Evolutionary conservation across 2,888 invertebrate species (phyloP).

Genomic region (Carpatolechia fugitivella): DNA sequence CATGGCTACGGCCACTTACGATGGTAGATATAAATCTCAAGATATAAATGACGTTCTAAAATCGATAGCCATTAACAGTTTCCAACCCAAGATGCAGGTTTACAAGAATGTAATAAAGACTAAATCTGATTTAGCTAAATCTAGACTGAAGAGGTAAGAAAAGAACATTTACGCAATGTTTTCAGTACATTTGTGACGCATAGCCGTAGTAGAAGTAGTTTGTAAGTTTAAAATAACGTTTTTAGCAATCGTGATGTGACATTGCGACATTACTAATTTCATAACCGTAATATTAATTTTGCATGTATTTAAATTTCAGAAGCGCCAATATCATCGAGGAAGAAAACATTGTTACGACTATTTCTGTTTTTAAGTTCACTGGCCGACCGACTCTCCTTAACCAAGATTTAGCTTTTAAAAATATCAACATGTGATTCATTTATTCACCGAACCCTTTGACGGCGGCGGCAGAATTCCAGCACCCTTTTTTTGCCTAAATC

Average conservation of each 20-base stretch:
- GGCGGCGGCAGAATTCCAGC: no score
- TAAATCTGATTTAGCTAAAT: no score
- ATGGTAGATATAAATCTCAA: not conserved
- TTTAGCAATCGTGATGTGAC: no score
- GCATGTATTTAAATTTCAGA: conserved; percentile 36
- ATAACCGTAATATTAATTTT: no score
- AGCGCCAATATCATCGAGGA: conserved; percentile 58
- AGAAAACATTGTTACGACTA: conserved; percentile 47
- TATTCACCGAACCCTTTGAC: not conserved
- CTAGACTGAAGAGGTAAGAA: not conserved
- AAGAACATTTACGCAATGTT: not conserved
- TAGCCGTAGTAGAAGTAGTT: no score
- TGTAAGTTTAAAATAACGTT: no score
- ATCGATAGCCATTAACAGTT: not conserved
- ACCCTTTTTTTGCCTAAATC: no score
- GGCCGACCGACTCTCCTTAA: conserved; percentile 34
- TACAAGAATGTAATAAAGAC: no score
- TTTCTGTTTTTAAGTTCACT: conserved; percentile 42
- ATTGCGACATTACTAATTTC: no score
- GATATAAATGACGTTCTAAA: not conserved
- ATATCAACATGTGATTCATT: conserved; percentile 53
- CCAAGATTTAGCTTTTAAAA: conserved; percentile 44
- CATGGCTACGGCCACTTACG: not conserved
- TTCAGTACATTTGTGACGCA: no score
- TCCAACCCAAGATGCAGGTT: not conserved